Evolutionary conservation across 2,888 invertebrate genomes (phyloP), one percentile per base, ranked within the genome.

Genomic region (Eupithecia insigniata): DNA sequence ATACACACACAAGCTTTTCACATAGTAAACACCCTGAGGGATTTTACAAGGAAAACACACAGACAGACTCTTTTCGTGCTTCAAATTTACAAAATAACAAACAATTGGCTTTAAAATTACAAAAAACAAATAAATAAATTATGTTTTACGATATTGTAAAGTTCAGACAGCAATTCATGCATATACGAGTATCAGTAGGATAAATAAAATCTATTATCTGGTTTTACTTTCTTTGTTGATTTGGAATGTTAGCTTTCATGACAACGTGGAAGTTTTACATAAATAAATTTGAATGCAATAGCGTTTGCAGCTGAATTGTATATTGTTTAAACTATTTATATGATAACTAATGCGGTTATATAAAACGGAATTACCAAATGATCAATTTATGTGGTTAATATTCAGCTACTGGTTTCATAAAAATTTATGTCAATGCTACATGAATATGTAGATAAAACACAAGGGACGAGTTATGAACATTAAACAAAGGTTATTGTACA

Each of bases 401-500:
- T 30, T 60, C 30, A 60, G 18, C 43, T 26, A 26, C 10, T 55
- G 0, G 30, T 18, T 18, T 30, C 18, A 30, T 18, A 30, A 30
- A 18, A 60, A 60, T 16, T 18, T 30, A 30, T 30, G 28, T 18
- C 16, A 30, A 30, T 60, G 30, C 7, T 30, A 30, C 28, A 60
- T 30, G 30, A 28, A 30, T 30, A 30, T 60, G 60, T 60, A 30
- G 30, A 30, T 60, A 60, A 58, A 28, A 58, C 28, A 58, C 58
- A 16, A 62, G 34, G 22, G 26, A 34, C 22, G 22, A 64, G 22
- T 26, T 22, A 36, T 14, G 64, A 64, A 34, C 64, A 60, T 69
- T 75, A 80, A 81, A 76, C 75, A 65, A 76, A 72, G 77, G 76
- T 77, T 76, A 75, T 76, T 79, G 78, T 76, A 81, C 74, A 69